These are phyloP conservation scores for Cephalopholis sonnerati DNA, from an alignment of 2,113 vertebrate genomes.

Conservation along the genomic window DNA sequence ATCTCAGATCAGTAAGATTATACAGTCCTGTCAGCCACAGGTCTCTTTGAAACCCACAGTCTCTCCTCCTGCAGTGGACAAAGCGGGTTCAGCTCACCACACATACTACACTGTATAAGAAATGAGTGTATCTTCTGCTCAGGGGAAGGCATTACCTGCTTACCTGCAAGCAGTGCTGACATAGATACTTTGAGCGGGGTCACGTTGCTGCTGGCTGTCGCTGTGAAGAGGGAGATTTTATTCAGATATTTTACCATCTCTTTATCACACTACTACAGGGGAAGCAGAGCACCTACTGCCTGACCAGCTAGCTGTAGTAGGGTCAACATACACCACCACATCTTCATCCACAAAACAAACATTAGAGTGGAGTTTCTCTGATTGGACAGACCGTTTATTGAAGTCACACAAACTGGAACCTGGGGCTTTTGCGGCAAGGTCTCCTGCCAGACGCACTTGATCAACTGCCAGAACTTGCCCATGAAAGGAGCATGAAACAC, in stretches of 20 bases:
- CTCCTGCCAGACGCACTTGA: conserved; percentile 11
- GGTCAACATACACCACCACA: neutral
- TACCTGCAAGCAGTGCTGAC: neutral
- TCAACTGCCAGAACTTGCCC: conserved; percentile 19
- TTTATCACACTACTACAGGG: neutral
- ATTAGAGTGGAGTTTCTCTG: neutral
- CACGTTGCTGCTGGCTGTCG: neutral
- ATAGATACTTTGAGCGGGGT: neutral
- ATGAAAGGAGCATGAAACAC: conserved; percentile 32
- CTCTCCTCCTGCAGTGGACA: neutral
- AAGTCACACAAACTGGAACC: conserved; percentile 18
- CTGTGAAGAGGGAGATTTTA: neutral
- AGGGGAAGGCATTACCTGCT: neutral
- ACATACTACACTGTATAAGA: neutral
- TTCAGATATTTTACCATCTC: neutral
- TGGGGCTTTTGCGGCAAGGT: conserved; percentile 5
- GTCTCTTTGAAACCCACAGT: neutral
- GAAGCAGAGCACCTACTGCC: neutral
- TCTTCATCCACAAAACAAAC: neutral
- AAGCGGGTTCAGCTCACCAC: neutral
- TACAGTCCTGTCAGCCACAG: neutral
- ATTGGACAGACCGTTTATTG: conserved; percentile 1
- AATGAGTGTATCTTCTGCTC: neutral
- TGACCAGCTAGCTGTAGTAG: neutral
- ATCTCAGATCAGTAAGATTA: neutral